Conservation (phyloP, 2,888 invertebrate genomes). For the Oligia strigilis region DNA sequence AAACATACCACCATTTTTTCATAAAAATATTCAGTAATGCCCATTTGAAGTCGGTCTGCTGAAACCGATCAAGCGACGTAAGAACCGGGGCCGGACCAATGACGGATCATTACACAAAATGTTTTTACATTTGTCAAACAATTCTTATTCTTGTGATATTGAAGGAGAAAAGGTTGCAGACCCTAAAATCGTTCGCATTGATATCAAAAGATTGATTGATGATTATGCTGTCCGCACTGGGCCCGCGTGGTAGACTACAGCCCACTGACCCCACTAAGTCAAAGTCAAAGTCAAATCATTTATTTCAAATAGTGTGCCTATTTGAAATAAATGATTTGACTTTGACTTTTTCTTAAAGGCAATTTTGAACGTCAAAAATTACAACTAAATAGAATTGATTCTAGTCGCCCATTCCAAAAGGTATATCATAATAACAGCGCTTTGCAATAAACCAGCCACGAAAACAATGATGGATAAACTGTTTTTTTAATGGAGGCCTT, state of each 20-base stretch:
- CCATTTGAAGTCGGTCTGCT: slow-evolving; percentile 30
- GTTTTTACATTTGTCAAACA: slow-evolving; percentile 46
- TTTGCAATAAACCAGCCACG: too few relatives aligned
- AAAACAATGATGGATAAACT: not conserved
- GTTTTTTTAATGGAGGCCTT: not conserved
- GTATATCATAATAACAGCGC: too few relatives aligned
- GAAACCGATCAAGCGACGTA: slow-evolving; percentile 29
- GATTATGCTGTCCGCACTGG: not conserved
- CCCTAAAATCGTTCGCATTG: not conserved
- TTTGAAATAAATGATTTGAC: too few relatives aligned
- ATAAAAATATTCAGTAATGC: slow-evolving; percentile 27
- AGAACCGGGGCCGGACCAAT: not conserved
- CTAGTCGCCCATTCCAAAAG: too few relatives aligned
- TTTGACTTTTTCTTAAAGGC: too few relatives aligned
- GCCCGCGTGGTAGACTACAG: not conserved
- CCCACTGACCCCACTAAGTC: not conserved
- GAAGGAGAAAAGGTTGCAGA: not conserved
- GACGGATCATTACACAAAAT: slow-evolving; percentile 39
- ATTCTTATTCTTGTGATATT: slow-evolving; percentile 20
- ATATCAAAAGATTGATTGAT: not conserved
- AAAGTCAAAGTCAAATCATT: too few relatives aligned
- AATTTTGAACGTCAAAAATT: too few relatives aligned
- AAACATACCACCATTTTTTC: not conserved
- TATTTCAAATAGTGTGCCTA: too few relatives aligned
- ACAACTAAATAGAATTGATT: too few relatives aligned